Percentiles rank a stretch among this genome's conserved stretches.
phyloP scores from a whole-genome alignment of 2,888 invertebrate species.

The Proisotoma minuta region DNA sequence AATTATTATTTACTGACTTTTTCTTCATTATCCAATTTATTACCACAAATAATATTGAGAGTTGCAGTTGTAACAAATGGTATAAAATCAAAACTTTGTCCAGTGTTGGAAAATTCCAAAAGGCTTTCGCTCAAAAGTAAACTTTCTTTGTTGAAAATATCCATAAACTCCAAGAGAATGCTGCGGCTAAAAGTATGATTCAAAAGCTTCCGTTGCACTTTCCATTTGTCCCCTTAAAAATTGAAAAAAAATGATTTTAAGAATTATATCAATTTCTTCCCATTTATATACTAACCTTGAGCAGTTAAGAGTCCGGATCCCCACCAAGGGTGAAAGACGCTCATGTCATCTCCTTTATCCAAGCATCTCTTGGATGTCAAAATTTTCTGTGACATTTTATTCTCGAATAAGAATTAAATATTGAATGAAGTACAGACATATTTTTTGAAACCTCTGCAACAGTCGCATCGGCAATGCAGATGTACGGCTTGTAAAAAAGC shows the following conservation, averaged over 20 bases:
- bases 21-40: not conserved
- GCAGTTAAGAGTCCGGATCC: not conserved
- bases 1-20: not conserved
- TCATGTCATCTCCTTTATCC: not conserved
- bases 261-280: not conserved
- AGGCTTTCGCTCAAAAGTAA: not conserved
- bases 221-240: not conserved
- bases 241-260: not conserved
- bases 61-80: not conserved
- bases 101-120: not conserved
- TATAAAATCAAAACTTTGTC: not conserved
- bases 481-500: slow-evolving; percentile 9
- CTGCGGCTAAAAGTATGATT: not conserved
- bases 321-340: not conserved
- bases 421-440: too few species aligned
- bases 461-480: not conserved
- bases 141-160: slow-evolving; percentile 1
- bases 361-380: not conserved
- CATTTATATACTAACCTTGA: too few species aligned
- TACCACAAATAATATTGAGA: not conserved
- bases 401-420: too few species aligned
- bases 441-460: not conserved
- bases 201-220: not conserved
- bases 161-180: not conserved
- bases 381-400: too few species aligned